Evolutionary conservation across 2,113 vertebrate genomes (phyloP), one percentile per base, ranked within the genome.

Genomic region (Panurus biarmicus): DNA sequence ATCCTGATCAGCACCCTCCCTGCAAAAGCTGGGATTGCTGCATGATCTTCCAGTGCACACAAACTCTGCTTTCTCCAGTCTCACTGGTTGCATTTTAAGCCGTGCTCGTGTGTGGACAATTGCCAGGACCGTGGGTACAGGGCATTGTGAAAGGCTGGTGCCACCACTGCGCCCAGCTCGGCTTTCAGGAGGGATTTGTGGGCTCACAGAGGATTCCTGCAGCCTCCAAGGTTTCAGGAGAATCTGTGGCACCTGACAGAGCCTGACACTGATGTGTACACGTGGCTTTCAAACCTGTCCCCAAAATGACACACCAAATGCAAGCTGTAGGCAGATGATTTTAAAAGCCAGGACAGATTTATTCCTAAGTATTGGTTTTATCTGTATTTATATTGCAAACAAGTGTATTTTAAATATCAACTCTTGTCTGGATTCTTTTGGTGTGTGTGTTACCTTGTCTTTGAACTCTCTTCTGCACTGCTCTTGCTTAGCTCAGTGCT

Each of bases 401-500:
- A 47, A 40, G 45, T 53, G 29, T 5, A 24, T 87, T 90, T 75
- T 25, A 90, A 84, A 75, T 78, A 95, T 5, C 66, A 91, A 1
- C 9, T 31, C 42, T 57, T 11, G 36, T 42, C 72, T 70, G 71
- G 16, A 69, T 85, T 33, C 67, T 74, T 91, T 33, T 74, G 67
- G 10, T 56, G 67, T 50, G 31, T 8, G 17, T 38, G 85, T 85
- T 91, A 93, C 84, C 78, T 93, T 61, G 61, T 25, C 66, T 89
- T 53, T 93, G 71, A 85, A 80, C 74, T 65, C 62, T n/a, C 24
- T 50, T 47, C 54, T 85, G 35, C 21, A 1, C 35, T 23, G 58
- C 35, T 91, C n/a, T 50, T 93, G 91, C 81, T 91, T 40, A 73
- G 66, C 77, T 91, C 81, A n/a, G 70, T 76, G 93, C 76, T 93